phyloP scores from a whole-genome alignment of 2,888 invertebrate species.

The Drosophila longiperda region DNA sequence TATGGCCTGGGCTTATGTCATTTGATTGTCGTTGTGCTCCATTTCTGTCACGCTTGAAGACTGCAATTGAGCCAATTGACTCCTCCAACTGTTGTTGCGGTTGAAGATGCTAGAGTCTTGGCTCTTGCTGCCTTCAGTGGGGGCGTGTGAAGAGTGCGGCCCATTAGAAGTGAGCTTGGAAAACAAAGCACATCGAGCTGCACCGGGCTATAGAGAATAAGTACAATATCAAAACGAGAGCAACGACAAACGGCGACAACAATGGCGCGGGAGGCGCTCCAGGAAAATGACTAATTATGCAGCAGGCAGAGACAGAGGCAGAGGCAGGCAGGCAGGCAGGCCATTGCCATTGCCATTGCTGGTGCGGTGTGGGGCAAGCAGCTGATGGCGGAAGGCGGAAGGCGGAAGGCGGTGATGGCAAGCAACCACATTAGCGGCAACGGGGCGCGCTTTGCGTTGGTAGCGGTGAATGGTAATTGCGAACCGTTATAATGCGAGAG shows the following conservation, averaged over 20 bases:
- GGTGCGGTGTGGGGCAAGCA: not conserved
- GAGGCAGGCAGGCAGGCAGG: not conserved
- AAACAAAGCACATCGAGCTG: slow-evolving; percentile 66
- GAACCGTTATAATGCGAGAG: slow-evolving; percentile 78
- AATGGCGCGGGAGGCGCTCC: slow-evolving; percentile 73
- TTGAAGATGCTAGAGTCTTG: slow-evolving; percentile 65
- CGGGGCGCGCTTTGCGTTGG: slow-evolving; percentile 65
- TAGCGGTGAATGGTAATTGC: slow-evolving; percentile 81
- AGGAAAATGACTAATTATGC: slow-evolving; percentile 78
- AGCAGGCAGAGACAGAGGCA: slow-evolving; percentile 21
- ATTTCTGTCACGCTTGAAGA: slow-evolving; percentile 81
- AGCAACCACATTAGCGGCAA: slow-evolving; percentile 71
- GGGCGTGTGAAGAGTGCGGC: slow-evolving; percentile 75
- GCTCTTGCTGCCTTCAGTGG: slow-evolving; percentile 34
- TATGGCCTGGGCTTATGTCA: slow-evolving; percentile 47
- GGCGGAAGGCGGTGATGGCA: slow-evolving; percentile 16
- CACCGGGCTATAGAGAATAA: slow-evolving; percentile 45
- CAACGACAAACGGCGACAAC: slow-evolving; percentile 72
- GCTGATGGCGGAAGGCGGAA: slow-evolving; percentile 4
- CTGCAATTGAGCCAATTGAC: slow-evolving; percentile 81
- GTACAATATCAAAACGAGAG: slow-evolving; percentile 74
- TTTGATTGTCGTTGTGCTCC: slow-evolving; percentile 68
- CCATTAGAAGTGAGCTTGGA: slow-evolving; percentile 53
- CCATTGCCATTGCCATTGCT: slow-evolving; percentile 1
- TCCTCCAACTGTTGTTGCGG: slow-evolving; percentile 75